phyloP scores from a whole-genome alignment of 30 jellyfish, hydroid and myxozoan genomes.

The Sanderia malayensis region DNA sequence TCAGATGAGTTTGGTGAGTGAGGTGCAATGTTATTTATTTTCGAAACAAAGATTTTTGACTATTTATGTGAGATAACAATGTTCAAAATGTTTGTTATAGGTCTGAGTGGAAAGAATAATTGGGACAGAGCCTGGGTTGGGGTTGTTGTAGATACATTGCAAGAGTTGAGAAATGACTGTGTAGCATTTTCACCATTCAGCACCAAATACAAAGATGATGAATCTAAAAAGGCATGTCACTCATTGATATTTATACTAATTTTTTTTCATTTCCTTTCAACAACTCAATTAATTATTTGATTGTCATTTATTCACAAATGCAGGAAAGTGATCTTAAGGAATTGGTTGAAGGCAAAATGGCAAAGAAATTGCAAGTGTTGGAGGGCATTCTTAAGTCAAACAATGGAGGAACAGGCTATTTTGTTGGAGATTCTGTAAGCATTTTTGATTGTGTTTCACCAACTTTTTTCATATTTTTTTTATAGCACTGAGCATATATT shows the following conservation, averaged over 20 bases:
- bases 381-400: constrained; percentile 39
- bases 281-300: no score
- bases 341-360: constrained; percentile 21
- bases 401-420: constrained; percentile 41
- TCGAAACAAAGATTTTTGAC: no score
- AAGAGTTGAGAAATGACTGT: constrained; percentile 13
- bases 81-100: no score
- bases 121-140: constrained; percentile 39
- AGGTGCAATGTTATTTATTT: background rate
- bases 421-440: constrained; percentile 58
- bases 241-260: no score
- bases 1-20: constrained; percentile 55
- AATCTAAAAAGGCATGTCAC: no score
- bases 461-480: background rate
- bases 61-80: no score
- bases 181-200: background rate
- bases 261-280: no score
- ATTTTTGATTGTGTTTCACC: background rate
- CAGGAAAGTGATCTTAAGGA: no score
- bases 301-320: no score
- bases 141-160: constrained; percentile 20
- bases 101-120: constrained; percentile 38
- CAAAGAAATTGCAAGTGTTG: constrained; percentile 17
- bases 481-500: background rate
- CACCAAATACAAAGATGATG: background rate